Evolutionary conservation across 2,888 invertebrate species (phyloP).

Genomic region (Anagyrus pseudococci): DNA sequence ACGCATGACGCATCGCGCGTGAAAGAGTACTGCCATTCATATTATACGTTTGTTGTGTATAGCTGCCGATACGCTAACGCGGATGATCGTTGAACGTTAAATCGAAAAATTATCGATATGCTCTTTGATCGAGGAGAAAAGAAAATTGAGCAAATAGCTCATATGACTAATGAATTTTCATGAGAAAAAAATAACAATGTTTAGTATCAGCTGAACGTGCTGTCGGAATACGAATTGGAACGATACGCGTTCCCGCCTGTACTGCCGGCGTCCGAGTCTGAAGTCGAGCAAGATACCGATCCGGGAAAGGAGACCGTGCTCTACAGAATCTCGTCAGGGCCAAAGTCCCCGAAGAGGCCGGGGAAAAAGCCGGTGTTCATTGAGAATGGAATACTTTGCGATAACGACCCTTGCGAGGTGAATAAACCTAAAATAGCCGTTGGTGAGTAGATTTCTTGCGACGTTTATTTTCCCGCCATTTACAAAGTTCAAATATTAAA

Average conservation of each 20-base stretch:
- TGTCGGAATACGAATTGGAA: conserved; percentile 49
- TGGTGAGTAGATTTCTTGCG: conserved; percentile 40
- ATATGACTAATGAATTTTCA: neutral
- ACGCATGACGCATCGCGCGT: no score
- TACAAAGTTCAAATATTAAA: no score
- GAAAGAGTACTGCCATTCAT: no score
- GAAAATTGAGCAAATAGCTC: no score
- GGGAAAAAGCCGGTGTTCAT: conserved; percentile 49
- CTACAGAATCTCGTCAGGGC: conserved; percentile 48
- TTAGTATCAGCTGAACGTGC: conserved; percentile 47
- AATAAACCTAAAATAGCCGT: conserved; percentile 51
- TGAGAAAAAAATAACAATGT: conserved; percentile 6
- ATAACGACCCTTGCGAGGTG: conserved; percentile 45
- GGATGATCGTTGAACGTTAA: no score
- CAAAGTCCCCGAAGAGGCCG: conserved; percentile 45
- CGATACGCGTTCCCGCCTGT: conserved; percentile 47
- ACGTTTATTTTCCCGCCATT: no score
- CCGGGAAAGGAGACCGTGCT: conserved; percentile 41
- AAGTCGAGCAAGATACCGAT: conserved; percentile 26
- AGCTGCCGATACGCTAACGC: no score
- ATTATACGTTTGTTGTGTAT: no score
- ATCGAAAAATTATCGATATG: no score
- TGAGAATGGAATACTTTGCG: conserved; percentile 50
- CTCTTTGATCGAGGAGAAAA: no score
- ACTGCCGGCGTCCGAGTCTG: conserved; percentile 39